These are phyloP conservation scores for Rhogogaster chlorosoma DNA, from an alignment of 2,888 invertebrate genomes.

Conservation along the genomic window DNA sequence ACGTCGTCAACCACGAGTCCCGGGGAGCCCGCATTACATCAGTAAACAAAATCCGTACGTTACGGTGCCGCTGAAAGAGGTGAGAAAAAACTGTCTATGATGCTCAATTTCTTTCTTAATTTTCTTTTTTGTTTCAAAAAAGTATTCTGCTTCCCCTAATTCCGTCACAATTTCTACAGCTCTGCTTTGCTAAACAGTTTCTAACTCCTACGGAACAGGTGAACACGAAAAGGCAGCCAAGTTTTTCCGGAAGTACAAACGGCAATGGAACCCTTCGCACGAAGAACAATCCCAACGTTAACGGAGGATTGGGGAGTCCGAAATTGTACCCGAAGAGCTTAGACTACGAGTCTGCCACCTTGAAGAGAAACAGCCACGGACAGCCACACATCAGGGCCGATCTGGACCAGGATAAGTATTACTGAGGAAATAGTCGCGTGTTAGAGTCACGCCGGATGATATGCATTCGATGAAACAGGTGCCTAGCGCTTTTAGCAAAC, in stretches of 20 bases:
- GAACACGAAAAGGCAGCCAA: slow-evolving; percentile 84
- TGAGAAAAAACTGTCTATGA: slow-evolving; percentile 73
- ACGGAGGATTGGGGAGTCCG: slow-evolving; percentile 80
- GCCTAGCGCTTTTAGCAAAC: background rate
- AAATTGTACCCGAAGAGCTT: slow-evolving; percentile 86
- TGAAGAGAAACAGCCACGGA: slow-evolving; percentile 87
- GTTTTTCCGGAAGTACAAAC: slow-evolving; percentile 82
- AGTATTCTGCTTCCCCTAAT: slow-evolving; percentile 65
- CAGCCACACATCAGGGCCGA: slow-evolving; percentile 80
- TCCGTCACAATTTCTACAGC: slow-evolving; percentile 73
- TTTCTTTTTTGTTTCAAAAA: slow-evolving; percentile 4
- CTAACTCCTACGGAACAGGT: slow-evolving; percentile 77
- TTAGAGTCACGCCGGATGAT: background rate
- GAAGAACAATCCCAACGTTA: slow-evolving; percentile 81
- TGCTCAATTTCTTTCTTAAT: slow-evolving; percentile 49
- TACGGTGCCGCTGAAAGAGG: slow-evolving; percentile 89
- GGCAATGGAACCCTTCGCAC: slow-evolving; percentile 79
- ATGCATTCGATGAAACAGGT: background rate
- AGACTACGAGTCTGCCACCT: slow-evolving; percentile 89
- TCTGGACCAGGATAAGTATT: slow-evolving; percentile 84
- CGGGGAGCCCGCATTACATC: slow-evolving; percentile 90
- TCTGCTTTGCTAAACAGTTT: slow-evolving; percentile 47
- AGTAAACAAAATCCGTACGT: slow-evolving; percentile 92
- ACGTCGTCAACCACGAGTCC: slow-evolving; percentile 81
- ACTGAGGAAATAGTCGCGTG: slow-evolving; percentile 74